Percentiles rank a stretch among this genome's conserved stretches.
These are phyloP conservation scores for Otis tarda DNA, from an alignment of 2,113 vertebrate genomes.

Conservation along the genomic window DNA sequence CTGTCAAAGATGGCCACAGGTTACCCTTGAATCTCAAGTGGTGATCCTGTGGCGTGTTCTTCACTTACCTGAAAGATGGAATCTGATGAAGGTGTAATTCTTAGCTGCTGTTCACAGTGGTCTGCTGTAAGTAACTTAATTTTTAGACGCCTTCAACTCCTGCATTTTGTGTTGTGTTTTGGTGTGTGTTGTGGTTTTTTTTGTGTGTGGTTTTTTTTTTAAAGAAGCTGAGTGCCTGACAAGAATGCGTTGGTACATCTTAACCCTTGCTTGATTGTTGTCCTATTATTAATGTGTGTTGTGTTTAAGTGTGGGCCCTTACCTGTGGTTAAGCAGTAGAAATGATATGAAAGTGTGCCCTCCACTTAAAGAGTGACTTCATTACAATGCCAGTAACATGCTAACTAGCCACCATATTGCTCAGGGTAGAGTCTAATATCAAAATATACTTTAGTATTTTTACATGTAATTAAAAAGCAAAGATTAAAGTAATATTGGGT, in stretches of 20 bases:
- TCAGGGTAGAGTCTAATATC: neutral
- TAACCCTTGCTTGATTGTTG: fast-evolving
- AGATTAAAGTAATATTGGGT: neutral
- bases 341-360: neutral
- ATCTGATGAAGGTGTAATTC: neutral
- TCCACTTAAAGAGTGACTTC: neutral
- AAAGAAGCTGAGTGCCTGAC: neutral
- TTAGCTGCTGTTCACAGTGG: neutral
- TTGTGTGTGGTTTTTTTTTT: neutral
- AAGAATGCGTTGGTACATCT: neutral
- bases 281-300: neutral
- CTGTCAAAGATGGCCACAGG: neutral
- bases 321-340: neutral
- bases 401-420: neutral
- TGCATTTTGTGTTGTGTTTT: neutral
- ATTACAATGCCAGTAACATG: neutral
- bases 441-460: neutral
- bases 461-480: neutral
- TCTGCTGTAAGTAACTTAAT: neutral
- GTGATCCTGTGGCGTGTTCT: neutral
- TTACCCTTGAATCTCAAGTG: neutral
- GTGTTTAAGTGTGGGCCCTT: neutral
- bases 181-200: too few relatives aligned
- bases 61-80: neutral
- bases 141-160: neutral